These are phyloP conservation scores for Aurelia sp. DNA, from an alignment of 30 jellyfish, hydroid and myxozoan genomes.

Conservation along the genomic window DNA sequence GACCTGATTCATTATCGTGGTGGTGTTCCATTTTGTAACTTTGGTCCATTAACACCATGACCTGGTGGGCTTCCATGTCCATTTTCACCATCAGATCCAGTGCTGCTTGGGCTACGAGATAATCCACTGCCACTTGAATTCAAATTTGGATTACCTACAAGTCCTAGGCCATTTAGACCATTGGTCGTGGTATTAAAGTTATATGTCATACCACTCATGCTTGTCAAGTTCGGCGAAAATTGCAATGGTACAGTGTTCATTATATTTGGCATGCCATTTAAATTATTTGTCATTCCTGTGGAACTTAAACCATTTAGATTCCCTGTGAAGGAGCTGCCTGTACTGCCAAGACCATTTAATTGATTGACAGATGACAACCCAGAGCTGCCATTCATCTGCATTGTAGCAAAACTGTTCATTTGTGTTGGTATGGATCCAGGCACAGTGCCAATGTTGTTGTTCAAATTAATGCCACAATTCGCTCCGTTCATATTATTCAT, in stretches of 20 bases:
- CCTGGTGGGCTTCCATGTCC: constrained; percentile 83
- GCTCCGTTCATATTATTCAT: constrained; percentile 28
- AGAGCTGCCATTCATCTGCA: constrained; percentile 74
- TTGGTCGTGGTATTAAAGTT: constrained; percentile 44
- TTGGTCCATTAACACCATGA: constrained; percentile 39
- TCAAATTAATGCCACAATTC: constrained; percentile 65
- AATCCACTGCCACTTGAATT: constrained; percentile 67
- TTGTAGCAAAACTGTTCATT: constrained; percentile 45
- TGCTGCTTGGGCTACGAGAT: constrained; percentile 87
- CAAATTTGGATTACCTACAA: constrained; percentile 49
- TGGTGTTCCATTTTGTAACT: constrained; percentile 63
- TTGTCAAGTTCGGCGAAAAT: constrained; percentile 70
- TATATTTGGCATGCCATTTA: constrained; percentile 66
- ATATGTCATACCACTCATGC: constrained; percentile 73
- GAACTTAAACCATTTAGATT: constrained; percentile 37
- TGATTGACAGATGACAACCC: constrained; percentile 72
- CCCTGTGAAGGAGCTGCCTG: constrained; percentile 40
- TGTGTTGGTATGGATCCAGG: constrained; percentile 71
- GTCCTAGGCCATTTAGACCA: constrained; percentile 70
- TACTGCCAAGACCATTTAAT: constrained; percentile 55
- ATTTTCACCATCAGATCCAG: constrained; percentile 88
- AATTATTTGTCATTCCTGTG: constrained; percentile 6
- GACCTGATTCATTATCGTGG: constrained; percentile 34
- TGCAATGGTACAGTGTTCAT: constrained; percentile 67
- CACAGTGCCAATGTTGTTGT: constrained; percentile 54